A percentile compares a stretch with the other conserved stretches of the same genome.
Evolutionary conservation across 2,113 vertebrate species (phyloP).

Genomic region (Salminus brasiliensis): DNA sequence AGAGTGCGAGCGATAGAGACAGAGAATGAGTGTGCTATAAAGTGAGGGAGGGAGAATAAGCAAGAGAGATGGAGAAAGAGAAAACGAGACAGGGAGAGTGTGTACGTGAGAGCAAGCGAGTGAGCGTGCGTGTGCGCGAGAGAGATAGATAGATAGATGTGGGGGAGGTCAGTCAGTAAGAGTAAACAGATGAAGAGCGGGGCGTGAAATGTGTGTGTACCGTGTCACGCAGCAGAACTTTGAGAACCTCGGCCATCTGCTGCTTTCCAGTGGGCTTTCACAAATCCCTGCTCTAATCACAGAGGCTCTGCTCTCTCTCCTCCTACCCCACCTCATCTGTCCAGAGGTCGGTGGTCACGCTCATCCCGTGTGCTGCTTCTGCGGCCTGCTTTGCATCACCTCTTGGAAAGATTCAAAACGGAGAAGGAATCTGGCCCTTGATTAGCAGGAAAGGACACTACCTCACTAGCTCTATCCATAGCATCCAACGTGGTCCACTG

Average conservation of each 20-base stretch:
- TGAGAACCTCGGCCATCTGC: conserved; percentile 52
- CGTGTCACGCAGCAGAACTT: conserved; percentile 20
- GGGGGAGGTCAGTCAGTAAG: neutral
- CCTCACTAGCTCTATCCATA: neutral
- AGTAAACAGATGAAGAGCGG: conserved; percentile 29
- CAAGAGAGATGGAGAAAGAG: no score
- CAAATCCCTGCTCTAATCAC: conserved; percentile 51
- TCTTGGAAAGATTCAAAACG: neutral
- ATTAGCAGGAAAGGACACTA: neutral
- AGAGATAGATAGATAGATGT: neutral
- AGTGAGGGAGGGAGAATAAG: no score
- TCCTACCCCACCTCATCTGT: conserved; percentile 22
- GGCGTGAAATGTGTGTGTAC: conserved; percentile 41
- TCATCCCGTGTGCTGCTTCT: neutral
- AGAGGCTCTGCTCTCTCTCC: conserved; percentile 21
- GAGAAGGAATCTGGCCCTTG: neutral
- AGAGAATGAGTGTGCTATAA: no score
- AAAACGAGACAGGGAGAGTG: no score
- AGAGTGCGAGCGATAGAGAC: no score
- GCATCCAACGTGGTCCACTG: neutral
- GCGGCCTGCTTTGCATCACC: neutral
- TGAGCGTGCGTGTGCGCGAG: neutral
- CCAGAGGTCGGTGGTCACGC: neutral
- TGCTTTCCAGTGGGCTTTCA: conserved; percentile 46
- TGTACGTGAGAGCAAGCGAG: no score